These are phyloP conservation scores for Brachionus calyciflorus DNA, from an alignment of 1,140 invertebrate species.

Conservation along the genomic window DNA sequence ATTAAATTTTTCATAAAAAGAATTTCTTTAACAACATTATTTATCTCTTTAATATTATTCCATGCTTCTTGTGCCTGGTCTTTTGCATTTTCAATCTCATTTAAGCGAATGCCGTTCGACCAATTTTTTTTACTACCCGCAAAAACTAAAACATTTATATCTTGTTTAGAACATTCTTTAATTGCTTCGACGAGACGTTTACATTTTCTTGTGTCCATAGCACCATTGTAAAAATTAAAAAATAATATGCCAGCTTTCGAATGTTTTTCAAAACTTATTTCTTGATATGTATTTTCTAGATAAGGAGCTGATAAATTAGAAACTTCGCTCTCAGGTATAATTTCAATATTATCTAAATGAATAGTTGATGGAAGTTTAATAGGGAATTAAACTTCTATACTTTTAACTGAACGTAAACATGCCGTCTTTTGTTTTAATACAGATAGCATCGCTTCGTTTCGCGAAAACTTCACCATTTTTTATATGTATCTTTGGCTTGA, in stretches of 20 bases:
- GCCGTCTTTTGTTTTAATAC: neutral
- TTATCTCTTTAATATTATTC: neutral
- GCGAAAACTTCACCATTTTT: neutral
- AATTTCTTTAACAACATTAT: neutral
- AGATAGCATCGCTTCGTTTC: neutral
- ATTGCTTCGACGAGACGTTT: neutral
- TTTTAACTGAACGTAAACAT: neutral
- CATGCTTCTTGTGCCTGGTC: neutral
- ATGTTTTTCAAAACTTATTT: neutral
- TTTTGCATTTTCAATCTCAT: neutral
- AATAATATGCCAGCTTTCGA: neutral
- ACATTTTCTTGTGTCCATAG: neutral
- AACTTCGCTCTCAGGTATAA: no score
- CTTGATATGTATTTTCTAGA: neutral
- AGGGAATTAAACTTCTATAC: neutral
- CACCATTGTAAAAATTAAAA: constrained; percentile 6
- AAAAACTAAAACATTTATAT: neutral
- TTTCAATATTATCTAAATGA: no score
- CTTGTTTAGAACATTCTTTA: no score
- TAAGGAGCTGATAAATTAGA: neutral
- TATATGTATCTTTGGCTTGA: neutral
- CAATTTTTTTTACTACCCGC: neutral
- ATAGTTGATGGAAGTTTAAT: neutral
- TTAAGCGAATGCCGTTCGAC: neutral
- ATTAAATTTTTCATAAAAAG: neutral